A percentile compares a stretch with the other conserved stretches of the same genome.
Evolutionary conservation across 2,113 vertebrate genomes (phyloP).

Genomic region (Pomatostomus ruficeps): DNA sequence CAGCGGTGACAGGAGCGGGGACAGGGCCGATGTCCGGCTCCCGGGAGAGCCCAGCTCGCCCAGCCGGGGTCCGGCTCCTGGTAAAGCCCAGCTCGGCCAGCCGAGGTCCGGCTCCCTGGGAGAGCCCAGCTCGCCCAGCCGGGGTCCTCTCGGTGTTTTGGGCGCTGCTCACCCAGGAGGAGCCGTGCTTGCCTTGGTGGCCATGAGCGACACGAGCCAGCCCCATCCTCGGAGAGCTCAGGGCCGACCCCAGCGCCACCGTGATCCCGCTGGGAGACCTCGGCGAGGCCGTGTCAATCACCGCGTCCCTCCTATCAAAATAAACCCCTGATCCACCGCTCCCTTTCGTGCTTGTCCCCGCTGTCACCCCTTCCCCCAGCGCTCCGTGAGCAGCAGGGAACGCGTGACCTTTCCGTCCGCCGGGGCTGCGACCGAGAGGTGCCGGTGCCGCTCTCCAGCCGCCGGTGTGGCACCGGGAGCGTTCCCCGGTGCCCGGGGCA

Average conservation of each 20-base stretch:
- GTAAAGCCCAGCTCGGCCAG: fast-evolving
- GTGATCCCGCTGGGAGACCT: not conserved
- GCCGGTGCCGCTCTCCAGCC: not conserved
- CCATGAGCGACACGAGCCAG: not conserved
- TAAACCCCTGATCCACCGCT: not conserved
- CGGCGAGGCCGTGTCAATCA: not conserved
- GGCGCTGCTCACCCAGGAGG: not conserved
- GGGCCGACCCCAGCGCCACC: not conserved
- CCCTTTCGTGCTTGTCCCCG: not conserved
- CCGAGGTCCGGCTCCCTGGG: not conserved
- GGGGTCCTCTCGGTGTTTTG: not conserved
- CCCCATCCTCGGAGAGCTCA: not conserved
- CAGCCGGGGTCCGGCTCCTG: not conserved
- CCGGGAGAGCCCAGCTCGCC: fast-evolving
- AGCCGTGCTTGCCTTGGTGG: not conserved
- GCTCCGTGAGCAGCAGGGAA: fast-evolving
- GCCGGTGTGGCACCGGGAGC: fast-evolving
- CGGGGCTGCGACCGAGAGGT: not conserved
- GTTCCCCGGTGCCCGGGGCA: fast-evolving
- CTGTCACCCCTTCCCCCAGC: not conserved
- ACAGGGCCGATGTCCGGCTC: not conserved
- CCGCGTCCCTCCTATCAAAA: not conserved
- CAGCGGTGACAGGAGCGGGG: not conserved
- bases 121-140: fast-evolving
- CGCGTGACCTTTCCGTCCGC: not conserved